phyloP scores from a whole-genome alignment of 2,888 invertebrate genomes.

The Pammene aurita region DNA sequence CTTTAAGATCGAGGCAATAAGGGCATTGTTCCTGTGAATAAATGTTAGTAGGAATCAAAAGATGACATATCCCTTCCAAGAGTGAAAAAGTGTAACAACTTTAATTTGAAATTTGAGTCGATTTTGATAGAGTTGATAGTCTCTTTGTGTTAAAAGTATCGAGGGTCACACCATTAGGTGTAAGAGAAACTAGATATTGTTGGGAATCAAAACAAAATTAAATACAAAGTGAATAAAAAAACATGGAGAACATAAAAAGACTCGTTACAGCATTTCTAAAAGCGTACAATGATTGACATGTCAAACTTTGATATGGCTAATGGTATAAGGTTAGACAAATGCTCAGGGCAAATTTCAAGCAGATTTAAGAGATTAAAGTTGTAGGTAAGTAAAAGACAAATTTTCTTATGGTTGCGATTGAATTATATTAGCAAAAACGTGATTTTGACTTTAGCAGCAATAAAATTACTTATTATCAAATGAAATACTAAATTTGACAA shows the following conservation, averaged over 20 bases:
- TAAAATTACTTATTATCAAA: too few species aligned
- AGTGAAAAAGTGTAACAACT: background rate
- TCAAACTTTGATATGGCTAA: background rate
- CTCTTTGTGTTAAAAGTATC: constrained; percentile 3
- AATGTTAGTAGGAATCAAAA: background rate
- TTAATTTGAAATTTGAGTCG: constrained; percentile 29
- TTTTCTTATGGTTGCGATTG: too few species aligned
- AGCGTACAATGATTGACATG: constrained; percentile 12
- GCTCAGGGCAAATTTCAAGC: background rate
- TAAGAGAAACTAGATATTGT: constrained; percentile 29
- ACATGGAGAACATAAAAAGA: too few species aligned
- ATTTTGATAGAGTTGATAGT: constrained; percentile 13
- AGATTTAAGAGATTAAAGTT: too few species aligned
- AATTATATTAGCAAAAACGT: too few species aligned
- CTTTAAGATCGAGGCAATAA: constrained; percentile 11
- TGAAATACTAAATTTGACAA: too few species aligned
- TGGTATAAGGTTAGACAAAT: background rate
- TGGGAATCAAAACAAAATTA: constrained; percentile 13
- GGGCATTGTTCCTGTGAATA: background rate
- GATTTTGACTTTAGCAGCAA: too few species aligned
- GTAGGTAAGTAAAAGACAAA: too few species aligned
- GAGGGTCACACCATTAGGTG: constrained; percentile 32
- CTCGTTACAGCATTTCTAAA: constrained; percentile 1
- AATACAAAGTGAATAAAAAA: constrained; percentile 1
- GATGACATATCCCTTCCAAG: background rate